Conservation (phyloP, 2,888 invertebrate genomes). For the Melanargia galathea region DNA sequence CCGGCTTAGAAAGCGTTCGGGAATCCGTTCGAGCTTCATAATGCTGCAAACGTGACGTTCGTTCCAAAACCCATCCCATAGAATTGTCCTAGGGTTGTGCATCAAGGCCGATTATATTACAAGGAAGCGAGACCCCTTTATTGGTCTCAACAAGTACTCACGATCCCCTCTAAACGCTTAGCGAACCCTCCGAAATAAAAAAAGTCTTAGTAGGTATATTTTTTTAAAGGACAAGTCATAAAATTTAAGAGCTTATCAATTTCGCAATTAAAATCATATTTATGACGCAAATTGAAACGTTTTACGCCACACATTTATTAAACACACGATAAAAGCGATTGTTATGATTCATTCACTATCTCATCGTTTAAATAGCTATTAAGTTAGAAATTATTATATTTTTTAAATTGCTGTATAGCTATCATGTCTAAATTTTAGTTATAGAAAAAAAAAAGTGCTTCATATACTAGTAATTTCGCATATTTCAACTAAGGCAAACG, state of each 20-base stretch:
- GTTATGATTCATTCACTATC: slow-evolving; percentile 1
- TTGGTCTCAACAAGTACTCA: slow-evolving; percentile 34
- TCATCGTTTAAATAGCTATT: too few relatives aligned
- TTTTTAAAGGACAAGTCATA: slow-evolving; percentile 8
- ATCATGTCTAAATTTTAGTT: too few relatives aligned
- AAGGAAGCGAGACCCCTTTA: slow-evolving; percentile 35
- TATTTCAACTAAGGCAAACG: too few relatives aligned
- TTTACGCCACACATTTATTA: neutral
- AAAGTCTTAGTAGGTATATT: slow-evolving; percentile 4
- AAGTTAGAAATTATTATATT: too few relatives aligned
- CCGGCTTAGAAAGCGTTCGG: slow-evolving; percentile 57
- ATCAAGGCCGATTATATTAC: slow-evolving; percentile 38
- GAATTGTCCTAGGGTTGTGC: slow-evolving; percentile 53
- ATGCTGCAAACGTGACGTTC: slow-evolving; percentile 52
- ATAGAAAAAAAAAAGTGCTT: too few relatives aligned
- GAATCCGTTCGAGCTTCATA: slow-evolving; percentile 62
- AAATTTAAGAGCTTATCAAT: slow-evolving; percentile 7
- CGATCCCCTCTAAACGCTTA: slow-evolving; percentile 28
- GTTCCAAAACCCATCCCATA: slow-evolving; percentile 47
- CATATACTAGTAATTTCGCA: too few relatives aligned
- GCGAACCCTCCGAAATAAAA: slow-evolving; percentile 24
- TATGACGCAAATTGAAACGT: slow-evolving; percentile 8
- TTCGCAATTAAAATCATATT: slow-evolving; percentile 3
- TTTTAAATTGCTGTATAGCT: too few relatives aligned
- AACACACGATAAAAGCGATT: slow-evolving; percentile 8